Conservation (phyloP, 2,888 invertebrate species). For the Drepanosiphum platanoidis region DNA sequence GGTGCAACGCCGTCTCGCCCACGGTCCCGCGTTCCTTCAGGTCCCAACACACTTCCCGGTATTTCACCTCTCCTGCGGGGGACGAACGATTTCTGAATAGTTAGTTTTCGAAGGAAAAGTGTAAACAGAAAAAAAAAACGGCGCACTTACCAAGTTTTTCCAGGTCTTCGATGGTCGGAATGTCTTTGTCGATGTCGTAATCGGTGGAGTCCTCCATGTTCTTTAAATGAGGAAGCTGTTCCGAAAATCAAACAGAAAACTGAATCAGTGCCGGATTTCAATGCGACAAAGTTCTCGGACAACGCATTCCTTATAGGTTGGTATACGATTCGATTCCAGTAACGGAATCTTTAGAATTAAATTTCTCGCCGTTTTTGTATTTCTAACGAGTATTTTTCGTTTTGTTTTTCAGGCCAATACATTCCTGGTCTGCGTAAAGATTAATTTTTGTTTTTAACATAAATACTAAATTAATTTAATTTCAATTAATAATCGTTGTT, state of each 20-base stretch:
- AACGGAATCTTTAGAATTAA: too few relatives aligned
- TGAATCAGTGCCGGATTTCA: too few relatives aligned
- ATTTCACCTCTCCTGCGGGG: conserved; percentile 74
- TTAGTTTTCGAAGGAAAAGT: neutral
- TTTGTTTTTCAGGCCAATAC: too few relatives aligned
- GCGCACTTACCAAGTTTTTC: conserved; percentile 68
- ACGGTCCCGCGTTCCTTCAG: conserved; percentile 92
- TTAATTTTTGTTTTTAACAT: too few relatives aligned
- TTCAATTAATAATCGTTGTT: too few relatives aligned
- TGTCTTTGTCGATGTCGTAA: conserved; percentile 80
- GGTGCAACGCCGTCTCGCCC: conserved; percentile 93
- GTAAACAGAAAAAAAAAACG: neutral
- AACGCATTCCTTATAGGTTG: too few relatives aligned
- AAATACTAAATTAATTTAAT: too few relatives aligned
- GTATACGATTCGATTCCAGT: too few relatives aligned
- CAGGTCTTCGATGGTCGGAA: conserved; percentile 69
- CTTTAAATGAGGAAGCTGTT: conserved; percentile 78
- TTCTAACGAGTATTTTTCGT: too few relatives aligned
- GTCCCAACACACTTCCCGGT: conserved; percentile 91
- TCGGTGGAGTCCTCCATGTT: conserved; percentile 85
- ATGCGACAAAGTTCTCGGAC: too few relatives aligned
- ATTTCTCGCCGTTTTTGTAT: too few relatives aligned
- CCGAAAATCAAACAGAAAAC: conserved; percentile 49
- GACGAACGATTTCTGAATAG: conserved; percentile 2
- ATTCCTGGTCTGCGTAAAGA: too few relatives aligned